Base-by-base conservation (phyloP, 2,113 vertebrate genomes). In the Oncorhynchus mykiss region DNA sequence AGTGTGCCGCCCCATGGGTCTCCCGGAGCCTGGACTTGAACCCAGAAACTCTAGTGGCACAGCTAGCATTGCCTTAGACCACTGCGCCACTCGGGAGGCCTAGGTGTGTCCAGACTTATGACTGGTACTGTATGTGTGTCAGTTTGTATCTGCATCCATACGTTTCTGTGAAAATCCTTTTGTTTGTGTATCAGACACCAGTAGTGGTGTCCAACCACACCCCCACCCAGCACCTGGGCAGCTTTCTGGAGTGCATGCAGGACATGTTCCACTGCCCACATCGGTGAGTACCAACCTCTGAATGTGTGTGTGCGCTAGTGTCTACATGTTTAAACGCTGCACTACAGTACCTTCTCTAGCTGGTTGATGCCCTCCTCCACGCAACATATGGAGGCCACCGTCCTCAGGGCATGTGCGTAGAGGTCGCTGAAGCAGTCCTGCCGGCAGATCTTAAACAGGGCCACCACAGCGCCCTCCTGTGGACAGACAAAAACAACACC, bases 221-320 rank as follows among this genome's bases (percentile, higher is more conserved):
- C 0, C 95, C 95, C 90, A 96, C 95, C 0, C 95, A 98, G 78
- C 96, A 98, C 79, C 96, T 99, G 68, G 8, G 93, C 91, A 98
- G 96, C 91, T 98, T 99, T 86, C 93, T 98, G 88, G 98, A 99
- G 91, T 97, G 95, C 88, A 98, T 99, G 97, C 96, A 98, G 82
- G 96, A 99, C 91, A 98, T 99, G 25, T 0, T 95, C 99, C 84
- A 96, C 96, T 0, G 96, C 96, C 4, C 96, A 99, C 73, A 87
- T 99, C 90, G 95, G 98, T 99, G 89, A 95, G 97, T 9, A 54
- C 51, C 12, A 14, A 16, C 5, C 51, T 14, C 51, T 62, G 59
- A n/a, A n/a, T 68, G 67, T 39, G 22, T 64, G 60, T 45, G 22
- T 22, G 31, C 14, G 18, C 20, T 31, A 13, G 39, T 45, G 9